phyloP scores from a whole-genome alignment of 2,888 invertebrate genomes.

The Ophion costatus region DNA sequence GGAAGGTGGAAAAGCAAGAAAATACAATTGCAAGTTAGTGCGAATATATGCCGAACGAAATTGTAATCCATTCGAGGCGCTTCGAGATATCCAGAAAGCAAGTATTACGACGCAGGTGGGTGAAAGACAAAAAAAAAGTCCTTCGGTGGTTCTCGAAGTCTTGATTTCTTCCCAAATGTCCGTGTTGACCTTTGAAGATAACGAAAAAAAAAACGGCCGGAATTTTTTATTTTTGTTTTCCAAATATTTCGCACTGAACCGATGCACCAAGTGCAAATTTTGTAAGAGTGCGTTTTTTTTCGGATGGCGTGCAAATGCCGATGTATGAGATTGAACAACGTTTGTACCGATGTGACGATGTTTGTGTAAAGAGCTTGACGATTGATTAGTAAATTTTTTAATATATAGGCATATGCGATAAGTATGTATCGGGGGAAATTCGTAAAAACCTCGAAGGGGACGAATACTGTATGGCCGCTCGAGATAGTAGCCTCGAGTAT shows the following conservation, averaged over 20 bases:
- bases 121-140: background rate
- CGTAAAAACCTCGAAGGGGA: constrained; percentile 2
- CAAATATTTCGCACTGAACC: background rate
- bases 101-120: background rate
- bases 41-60: background rate
- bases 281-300: constrained; percentile 1
- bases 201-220: background rate
- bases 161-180: background rate
- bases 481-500: constrained; percentile 6
- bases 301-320: background rate
- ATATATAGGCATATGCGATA: constrained; percentile 26
- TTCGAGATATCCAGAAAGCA: background rate
- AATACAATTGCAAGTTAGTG: constrained; percentile 3
- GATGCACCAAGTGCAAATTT: constrained; percentile 21
- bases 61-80: constrained; percentile 6
- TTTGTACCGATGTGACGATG: constrained; percentile 3
- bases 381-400: constrained; percentile 5
- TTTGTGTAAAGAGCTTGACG: constrained; percentile 32
- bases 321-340: background rate
- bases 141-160: background rate
- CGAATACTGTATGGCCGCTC: constrained; percentile 17
- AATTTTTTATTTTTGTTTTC: background rate
- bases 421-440: constrained; percentile 32
- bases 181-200: background rate
- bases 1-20: background rate